Evolutionary conservation across 2,113 vertebrate species (phyloP), one percentile per base, ranked within the genome.

Genomic region (Phrynosoma blainvillii): DNA sequence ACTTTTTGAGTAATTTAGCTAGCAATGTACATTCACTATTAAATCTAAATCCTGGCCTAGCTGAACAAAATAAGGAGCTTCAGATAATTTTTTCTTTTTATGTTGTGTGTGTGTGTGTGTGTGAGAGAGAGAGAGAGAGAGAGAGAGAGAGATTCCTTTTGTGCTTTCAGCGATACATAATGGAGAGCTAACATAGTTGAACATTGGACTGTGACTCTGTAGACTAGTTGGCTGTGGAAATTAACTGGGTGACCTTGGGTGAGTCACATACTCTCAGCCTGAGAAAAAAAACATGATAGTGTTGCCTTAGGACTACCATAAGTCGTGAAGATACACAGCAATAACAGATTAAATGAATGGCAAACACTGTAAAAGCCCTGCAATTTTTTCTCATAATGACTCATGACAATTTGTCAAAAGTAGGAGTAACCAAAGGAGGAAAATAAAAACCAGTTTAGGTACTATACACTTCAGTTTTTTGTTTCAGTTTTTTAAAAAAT

Each of bases 401-500:
- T 84, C 27, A 32, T 32, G 79, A 52, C 32, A 75, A 42, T 65
- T 87, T n/a, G 68, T 56, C 62, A 85, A 84, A 73, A 87, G 70
- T 16, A 80, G 73, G 42, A 47, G 2, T 87, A 71, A 54, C 73
- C 81, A 71, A 32, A 0, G 0, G 0, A 75, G 59, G 54, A 11
- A 74, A 32, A 9, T 25, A 82, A 65, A 75, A 47, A n/a, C 68
- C 47, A n/a, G 70, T n/a, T 74, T 11, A 42, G 82, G 6, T 66
- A 18, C 27, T 2, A 0, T 16, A 0, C 42, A 54, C 25, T 36
- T 74, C 16, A 0, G 2, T 0, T 79, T 30, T 12, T 23, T 12
- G 4, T 54, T 79, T 68, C 10, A 77, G 21, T 3, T 40, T 85
- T 3, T 40, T 85, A 23, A 79, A 87, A 85, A 25, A 59, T 84